Percentiles rank a stretch among this genome's conserved stretches.
phyloP scores from a whole-genome alignment of 2,113 vertebrate species.

The Mesoclemmys tuberculata region DNA sequence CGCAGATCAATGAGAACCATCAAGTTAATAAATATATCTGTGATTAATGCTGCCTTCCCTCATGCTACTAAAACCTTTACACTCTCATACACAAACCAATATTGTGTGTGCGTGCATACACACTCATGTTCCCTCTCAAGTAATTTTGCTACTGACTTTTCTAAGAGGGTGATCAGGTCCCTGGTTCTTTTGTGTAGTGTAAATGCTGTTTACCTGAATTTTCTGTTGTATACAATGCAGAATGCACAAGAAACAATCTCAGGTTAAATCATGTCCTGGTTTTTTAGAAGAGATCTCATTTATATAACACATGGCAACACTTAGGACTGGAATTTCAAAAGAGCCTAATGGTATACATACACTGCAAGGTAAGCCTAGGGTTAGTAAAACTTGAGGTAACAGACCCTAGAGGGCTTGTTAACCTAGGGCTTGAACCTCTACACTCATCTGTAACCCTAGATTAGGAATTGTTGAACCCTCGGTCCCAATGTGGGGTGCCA shows the following conservation, averaged over 20 bases:
- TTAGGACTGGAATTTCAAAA: not conserved
- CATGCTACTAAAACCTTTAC: not conserved
- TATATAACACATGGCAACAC: not conserved
- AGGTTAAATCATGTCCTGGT: not conserved
- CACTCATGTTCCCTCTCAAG: not conserved
- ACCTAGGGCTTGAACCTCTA: not conserved
- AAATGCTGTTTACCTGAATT: fast-evolving
- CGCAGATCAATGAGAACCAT: constrained; percentile 9
- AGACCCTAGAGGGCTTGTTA: not conserved
- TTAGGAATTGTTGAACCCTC: too few species aligned
- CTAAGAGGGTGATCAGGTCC: not conserved
- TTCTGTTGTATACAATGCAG: not conserved
- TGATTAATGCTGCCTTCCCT: not conserved
- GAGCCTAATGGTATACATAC: not conserved
- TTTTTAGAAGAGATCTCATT: not conserved
- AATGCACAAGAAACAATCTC: not conserved
- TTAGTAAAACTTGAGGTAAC: not conserved
- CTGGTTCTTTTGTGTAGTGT: not conserved
- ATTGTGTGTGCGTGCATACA: fast-evolving
- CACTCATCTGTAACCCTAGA: not conserved
- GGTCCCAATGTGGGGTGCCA: not conserved
- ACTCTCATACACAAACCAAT: not conserved
- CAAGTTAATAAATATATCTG: not conserved
- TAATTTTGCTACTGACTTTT: not conserved
- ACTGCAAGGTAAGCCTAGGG: not conserved